Evolutionary conservation across 2,113 vertebrate genomes (phyloP), one percentile per base, ranked within the genome.

Genomic region (Felis chaus): DNA sequence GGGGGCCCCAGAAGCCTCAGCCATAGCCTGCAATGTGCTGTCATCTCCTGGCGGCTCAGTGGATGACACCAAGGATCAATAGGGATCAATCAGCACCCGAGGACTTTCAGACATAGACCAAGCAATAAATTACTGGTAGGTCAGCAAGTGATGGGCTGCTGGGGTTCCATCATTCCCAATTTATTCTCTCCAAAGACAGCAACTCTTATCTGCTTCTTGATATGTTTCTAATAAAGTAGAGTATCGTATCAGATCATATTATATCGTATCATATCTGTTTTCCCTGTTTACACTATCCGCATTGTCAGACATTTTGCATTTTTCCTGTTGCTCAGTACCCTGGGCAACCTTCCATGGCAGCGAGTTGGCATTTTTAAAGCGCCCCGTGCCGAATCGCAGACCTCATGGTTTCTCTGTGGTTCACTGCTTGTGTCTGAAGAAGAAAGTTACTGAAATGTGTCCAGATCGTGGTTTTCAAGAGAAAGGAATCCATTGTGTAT

Each of bases 401-500:
- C 63, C 76, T 89, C 94, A 53, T 29, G 39, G 39, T 78, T 97
- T 91, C 94, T 97, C 95, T 96, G 95, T 45, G 85, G 61, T 65
- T 87, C 82, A 12, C 29, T 85, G 86, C 69, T 86, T 93, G 79
- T 92, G 73, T 74, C 33, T 14, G 86, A 90, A 94, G 95, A 96
- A 93, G 89, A 94, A 92, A 95, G 79, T 76, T 61, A 63, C 89
- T 95, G 68, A 79, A 96, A 83, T 48, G 78, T 68, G 78, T 86
- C 89, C 97, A 94, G 95, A 91, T 9, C 9, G 2, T 3, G 41
- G 63, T 73, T 97, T 96, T 90, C 73, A 69, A 94, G 74, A 97
- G 91, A 97, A 97, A 96, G 73, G 63, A 92, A 95, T 80, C 82
- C 79, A 96, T 89, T 97, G 85, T 96, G 74, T 57, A 15, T 36